phyloP scores from a whole-genome alignment of 2,797 vertebrate genomes.

The Schizopygopsis malacanthus region DNA sequence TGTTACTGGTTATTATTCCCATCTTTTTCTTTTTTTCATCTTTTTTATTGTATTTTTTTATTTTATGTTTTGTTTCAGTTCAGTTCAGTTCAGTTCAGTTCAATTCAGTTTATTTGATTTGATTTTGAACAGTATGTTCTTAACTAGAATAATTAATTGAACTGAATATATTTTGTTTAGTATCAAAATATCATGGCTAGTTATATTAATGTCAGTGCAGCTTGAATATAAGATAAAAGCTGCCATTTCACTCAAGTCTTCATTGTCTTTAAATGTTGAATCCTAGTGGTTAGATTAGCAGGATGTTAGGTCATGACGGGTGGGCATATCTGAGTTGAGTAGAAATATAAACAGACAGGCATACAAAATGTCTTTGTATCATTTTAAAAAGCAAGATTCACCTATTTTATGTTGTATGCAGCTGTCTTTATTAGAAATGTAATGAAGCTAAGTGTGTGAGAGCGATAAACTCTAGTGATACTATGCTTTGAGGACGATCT shows the following conservation, averaged over 20 bases:
- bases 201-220: background rate
- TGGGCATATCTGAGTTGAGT: background rate
- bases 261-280: background rate
- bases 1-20: background rate
- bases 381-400: slow-evolving; percentile 27
- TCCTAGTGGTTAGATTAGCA: background rate
- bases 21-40: background rate
- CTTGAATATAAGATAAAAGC: background rate
- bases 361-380: slow-evolving; percentile 6
- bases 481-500: slow-evolving; percentile 42
- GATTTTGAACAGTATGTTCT: background rate
- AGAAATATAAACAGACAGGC: slow-evolving; percentile 26
- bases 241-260: background rate
- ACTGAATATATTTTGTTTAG: background rate
- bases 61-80: background rate
- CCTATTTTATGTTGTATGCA: slow-evolving; percentile 40
- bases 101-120: background rate
- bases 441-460: slow-evolving; percentile 48
- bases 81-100: no score
- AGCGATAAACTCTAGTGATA: slow-evolving; percentile 26
- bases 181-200: background rate
- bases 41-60: background rate
- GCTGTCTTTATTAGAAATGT: slow-evolving; percentile 50
- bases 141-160: background rate
- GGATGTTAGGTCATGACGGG: background rate